Percentiles rank a stretch among this genome's conserved stretches.
Conservation (phyloP, 2,888 invertebrate species). For the Dioctria linearis region DNA sequence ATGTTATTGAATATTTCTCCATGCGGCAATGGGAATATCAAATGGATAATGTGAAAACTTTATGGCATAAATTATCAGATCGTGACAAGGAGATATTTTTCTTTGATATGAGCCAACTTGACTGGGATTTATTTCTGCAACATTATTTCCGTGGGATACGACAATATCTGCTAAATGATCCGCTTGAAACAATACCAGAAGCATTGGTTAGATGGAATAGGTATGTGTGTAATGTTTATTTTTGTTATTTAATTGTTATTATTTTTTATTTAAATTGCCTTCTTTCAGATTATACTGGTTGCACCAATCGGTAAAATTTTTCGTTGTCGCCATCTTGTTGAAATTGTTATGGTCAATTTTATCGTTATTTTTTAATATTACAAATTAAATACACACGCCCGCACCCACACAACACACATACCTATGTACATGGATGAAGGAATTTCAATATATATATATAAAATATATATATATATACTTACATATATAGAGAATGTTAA, state of each 20-base stretch:
- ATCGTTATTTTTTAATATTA: constrained; percentile 58
- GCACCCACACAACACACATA: too few relatives aligned
- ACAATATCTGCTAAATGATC: constrained; percentile 85
- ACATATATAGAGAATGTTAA: too few relatives aligned
- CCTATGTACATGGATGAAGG: too few relatives aligned
- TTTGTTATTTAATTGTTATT: neutral
- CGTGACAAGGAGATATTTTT: constrained; percentile 78
- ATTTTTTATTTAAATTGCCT: too few relatives aligned
- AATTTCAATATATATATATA: too few relatives aligned
- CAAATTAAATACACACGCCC: constrained; percentile 8
- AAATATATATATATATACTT: too few relatives aligned
- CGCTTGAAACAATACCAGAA: constrained; percentile 80
- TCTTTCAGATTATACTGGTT: constrained; percentile 71
- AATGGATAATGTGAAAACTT: constrained; percentile 74
- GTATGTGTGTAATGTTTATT: constrained; percentile 63
- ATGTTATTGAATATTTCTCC: constrained; percentile 85
- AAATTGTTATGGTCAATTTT: constrained; percentile 63
- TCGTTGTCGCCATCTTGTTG: constrained; percentile 63
- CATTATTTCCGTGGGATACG: constrained; percentile 81
- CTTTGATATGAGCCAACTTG: constrained; percentile 80
- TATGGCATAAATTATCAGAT: constrained; percentile 75
- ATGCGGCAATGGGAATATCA: constrained; percentile 83
- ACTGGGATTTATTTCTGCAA: constrained; percentile 82
- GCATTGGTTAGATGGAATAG: constrained; percentile 76
- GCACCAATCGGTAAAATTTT: constrained; percentile 71